phyloP scores from a whole-genome alignment of 2,888 invertebrate genomes.

The Acronicta alni region DNA sequence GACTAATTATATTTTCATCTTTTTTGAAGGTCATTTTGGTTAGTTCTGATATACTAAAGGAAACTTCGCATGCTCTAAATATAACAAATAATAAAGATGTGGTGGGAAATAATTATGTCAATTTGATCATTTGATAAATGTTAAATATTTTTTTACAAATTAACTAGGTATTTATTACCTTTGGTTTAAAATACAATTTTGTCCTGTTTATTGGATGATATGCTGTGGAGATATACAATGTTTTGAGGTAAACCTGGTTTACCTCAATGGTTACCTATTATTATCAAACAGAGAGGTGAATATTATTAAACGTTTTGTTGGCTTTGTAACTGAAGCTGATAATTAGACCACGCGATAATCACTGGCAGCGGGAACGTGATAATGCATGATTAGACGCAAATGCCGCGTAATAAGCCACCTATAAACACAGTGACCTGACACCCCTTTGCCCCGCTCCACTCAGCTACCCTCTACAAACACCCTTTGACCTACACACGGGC shows the following conservation, averaged over 20 bases:
- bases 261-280: constrained; percentile 28
- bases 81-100: no score
- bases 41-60: no score
- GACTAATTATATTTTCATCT: neutral
- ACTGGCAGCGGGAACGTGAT: constrained; percentile 60
- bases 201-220: constrained; percentile 35
- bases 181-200: constrained; percentile 12
- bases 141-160: no score
- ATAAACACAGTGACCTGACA: constrained; percentile 83
- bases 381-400: constrained; percentile 73
- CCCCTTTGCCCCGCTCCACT: constrained; percentile 53
- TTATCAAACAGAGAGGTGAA: neutral
- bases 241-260: constrained; percentile 40
- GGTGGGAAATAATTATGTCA: no score
- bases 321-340: constrained; percentile 26
- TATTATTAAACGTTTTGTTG: constrained; percentile 4
- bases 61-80: no score
- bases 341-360: constrained; percentile 48
- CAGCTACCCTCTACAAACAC: constrained; percentile 56
- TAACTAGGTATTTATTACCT: neutral
- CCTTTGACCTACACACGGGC: constrained; percentile 66
- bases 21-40: neutral
- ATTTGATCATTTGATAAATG: no score
- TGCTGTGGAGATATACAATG: constrained; percentile 8
- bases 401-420: constrained; percentile 71